Conservation (phyloP, 2,797 vertebrate genomes). For the Brachyrhaphis roseni region DNA sequence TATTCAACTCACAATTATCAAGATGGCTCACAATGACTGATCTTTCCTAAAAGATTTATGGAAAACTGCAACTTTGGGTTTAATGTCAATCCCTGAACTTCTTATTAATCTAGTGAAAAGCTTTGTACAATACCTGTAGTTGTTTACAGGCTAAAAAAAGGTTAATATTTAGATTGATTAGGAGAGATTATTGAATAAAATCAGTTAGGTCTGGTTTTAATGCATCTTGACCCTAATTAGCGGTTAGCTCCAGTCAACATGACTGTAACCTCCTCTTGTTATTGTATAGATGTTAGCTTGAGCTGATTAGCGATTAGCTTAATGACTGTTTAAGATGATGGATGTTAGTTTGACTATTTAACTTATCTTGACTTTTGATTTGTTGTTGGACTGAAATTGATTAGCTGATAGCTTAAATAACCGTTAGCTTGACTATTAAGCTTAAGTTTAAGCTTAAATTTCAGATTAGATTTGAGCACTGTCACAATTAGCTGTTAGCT, state of each 20-base stretch:
- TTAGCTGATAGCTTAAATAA: not conserved
- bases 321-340: not conserved
- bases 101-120: not conserved
- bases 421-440: not conserved
- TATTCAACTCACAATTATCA: conserved; percentile 3
- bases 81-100: not conserved
- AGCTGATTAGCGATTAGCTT: not conserved
- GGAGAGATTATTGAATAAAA: not conserved
- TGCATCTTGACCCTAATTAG: not conserved
- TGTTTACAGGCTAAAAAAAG: not conserved
- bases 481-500: not conserved
- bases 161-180: not conserved
- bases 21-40: not conserved
- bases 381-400: not conserved
- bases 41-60: no score
- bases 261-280: not conserved
- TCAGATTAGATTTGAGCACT: not conserved
- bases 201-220: not conserved
- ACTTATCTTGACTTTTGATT: not conserved
- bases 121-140: not conserved
- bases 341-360: not conserved
- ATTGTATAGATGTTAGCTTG: not conserved
- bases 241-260: not conserved
- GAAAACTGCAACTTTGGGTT: not conserved
- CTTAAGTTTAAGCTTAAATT: no score